Base-by-base conservation (phyloP, 2,888 invertebrate species). In the Zygogramma bicolorata region DNA sequence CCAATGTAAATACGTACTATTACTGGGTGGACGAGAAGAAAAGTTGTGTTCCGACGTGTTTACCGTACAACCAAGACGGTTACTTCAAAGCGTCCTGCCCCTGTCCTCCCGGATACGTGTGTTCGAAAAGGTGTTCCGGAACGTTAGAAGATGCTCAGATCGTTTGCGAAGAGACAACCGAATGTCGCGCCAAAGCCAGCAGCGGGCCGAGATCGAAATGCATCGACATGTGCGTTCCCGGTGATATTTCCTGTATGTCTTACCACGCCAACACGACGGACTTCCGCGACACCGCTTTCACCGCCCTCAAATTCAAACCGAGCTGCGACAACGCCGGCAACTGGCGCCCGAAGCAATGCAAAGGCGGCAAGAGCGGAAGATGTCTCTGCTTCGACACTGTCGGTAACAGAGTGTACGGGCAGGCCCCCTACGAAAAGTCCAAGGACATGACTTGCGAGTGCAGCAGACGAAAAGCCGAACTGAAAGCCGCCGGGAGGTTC, bases 401-500 rank as follows among this genome's bases (percentile, higher is more conserved):
- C 62, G 93, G 93, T 46, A 88, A 87, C 46, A 88, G 92, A 84
- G 90, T 93, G 84, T 92, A 91, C 86, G 93, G 93, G 79, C 90
- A 91, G 87, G 89, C 90, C 81, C 91, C 91, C 90, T 88, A 89
- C 81, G 85, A 84, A 38, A 86, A 90, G 68, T 88, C 90, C 3
- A 85, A 85, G 66, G 88, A 90, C 67, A 93, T 93, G 92, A 91
- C 90, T 75, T 93, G 93, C 83, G 92, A 91, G 59, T 93, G 93
- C 83, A 93, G 92, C 81, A 88, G 91, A 67, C 88, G 88, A 74
- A 88, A 90, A 81, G 86, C 88, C 22, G 90, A 91, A 77, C 80
- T 92, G 69, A 88, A 89, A 81, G 84, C 83, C n/a, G 75, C 82
- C 22, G 85, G 75, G 15, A 85, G 88, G 31, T 84, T 80, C 3